phyloP scores from a whole-genome alignment of 2,113 vertebrate genomes.

The Calyptommatus sinebrachiatus region DNA sequence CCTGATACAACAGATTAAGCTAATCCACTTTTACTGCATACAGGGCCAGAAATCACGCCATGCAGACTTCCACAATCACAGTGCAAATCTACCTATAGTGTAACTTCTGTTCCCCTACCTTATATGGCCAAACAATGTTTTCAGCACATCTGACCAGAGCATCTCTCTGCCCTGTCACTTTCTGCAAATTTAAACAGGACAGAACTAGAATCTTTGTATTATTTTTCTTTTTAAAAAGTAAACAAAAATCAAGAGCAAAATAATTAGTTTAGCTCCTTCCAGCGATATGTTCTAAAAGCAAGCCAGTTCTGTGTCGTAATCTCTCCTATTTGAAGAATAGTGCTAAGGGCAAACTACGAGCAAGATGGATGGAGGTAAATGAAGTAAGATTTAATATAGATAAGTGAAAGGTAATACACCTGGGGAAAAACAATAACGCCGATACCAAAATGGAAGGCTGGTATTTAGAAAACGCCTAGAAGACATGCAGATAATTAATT shows the following conservation, averaged over 20 bases:
- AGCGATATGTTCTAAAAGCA: conserved; percentile 39
- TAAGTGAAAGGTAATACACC: conserved; percentile 68
- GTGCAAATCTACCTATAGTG: too few relatives aligned
- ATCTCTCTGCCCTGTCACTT: conserved; percentile 18
- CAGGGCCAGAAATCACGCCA: too few relatives aligned
- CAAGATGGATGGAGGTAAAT: conserved; percentile 58
- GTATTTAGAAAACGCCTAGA: conserved; percentile 38
- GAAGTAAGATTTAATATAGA: conserved; percentile 72
- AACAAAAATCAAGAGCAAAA: conserved; percentile 46
- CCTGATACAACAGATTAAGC: too few relatives aligned
- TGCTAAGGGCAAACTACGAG: conserved; percentile 46
- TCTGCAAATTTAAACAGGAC: conserved; percentile 46
- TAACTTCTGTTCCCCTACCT: too few relatives aligned
- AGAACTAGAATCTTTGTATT: conserved; percentile 35
- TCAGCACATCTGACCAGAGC: too few relatives aligned
- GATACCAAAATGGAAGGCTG: conserved; percentile 46
- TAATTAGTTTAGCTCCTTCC: conserved; percentile 48
- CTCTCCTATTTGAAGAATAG: conserved; percentile 58
- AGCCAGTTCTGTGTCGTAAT: conserved; percentile 50
- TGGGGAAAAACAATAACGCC: conserved; percentile 54
- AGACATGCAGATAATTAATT: conserved; percentile 43
- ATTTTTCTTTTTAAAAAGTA: conserved; percentile 22
- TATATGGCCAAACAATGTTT: too few relatives aligned
- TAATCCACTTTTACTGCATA: too few relatives aligned
- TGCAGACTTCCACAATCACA: too few relatives aligned